These are phyloP conservation scores for Drosophila gaucha DNA, from an alignment of 2,888 invertebrate species.

Conservation along the genomic window DNA sequence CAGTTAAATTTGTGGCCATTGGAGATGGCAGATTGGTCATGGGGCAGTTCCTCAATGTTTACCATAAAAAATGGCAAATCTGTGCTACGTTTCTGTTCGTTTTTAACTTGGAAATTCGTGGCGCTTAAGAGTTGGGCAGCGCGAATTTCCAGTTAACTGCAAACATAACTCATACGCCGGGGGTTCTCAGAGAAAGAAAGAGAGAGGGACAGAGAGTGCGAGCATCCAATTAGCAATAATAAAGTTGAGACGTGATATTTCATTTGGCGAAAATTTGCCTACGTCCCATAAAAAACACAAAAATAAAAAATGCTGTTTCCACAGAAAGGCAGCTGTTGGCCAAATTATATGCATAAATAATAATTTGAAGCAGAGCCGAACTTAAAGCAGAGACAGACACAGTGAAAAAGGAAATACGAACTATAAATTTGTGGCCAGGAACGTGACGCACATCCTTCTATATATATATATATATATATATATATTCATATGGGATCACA, in stretches of 20 bases:
- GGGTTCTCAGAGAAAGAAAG: slow-evolving; percentile 29
- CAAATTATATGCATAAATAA: slow-evolving; percentile 83
- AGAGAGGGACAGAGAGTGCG: slow-evolving; percentile 1
- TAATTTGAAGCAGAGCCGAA: slow-evolving; percentile 61
- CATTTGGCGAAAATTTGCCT: slow-evolving; percentile 80
- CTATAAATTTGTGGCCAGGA: slow-evolving; percentile 62
- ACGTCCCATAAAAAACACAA: slow-evolving; percentile 65
- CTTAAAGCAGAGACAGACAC: slow-evolving; percentile 33
- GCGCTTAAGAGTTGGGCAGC: slow-evolving; percentile 37
- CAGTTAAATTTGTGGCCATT: slow-evolving; percentile 71
- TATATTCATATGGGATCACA: no score
- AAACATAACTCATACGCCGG: slow-evolving; percentile 78
- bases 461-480: not conserved
- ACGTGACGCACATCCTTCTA: slow-evolving; percentile 52
- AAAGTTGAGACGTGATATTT: slow-evolving; percentile 82
- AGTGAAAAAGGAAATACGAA: slow-evolving; percentile 47
- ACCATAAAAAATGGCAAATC: slow-evolving; percentile 80
- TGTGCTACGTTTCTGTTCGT: slow-evolving; percentile 65
- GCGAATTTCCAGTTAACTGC: slow-evolving; percentile 63
- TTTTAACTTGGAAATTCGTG: slow-evolving; percentile 19
- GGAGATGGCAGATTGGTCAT: slow-evolving; percentile 28
- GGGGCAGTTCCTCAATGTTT: slow-evolving; percentile 50
- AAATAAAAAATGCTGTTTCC: slow-evolving; percentile 45
- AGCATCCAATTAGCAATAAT: slow-evolving; percentile 79
- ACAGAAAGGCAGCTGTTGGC: slow-evolving; percentile 74